These are phyloP conservation scores for Venturia canescens DNA, from an alignment of 1,140 invertebrate species.

Conservation along the genomic window DNA sequence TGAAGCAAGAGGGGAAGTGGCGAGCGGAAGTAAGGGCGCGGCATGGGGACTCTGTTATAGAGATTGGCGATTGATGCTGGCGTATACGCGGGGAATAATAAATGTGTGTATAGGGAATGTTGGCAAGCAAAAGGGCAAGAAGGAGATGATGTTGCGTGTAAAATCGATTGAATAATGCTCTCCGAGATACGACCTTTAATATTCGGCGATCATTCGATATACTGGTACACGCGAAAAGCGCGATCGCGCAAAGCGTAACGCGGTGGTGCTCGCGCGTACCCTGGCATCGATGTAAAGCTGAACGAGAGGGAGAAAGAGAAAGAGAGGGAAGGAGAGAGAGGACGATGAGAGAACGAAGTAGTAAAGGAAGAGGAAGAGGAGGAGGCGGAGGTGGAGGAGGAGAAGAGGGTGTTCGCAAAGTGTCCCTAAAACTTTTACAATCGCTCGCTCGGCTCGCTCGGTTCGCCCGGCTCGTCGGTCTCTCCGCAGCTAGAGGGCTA, in stretches of 20 bases:
- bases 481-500: slow-evolving; percentile 79
- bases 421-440: slow-evolving; percentile 84
- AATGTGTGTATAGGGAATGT: background rate
- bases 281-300: slow-evolving; percentile 43
- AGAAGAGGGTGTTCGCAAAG: slow-evolving; percentile 78
- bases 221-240: background rate
- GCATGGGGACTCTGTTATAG: background rate
- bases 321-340: slow-evolving; percentile 45
- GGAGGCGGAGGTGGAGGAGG: slow-evolving; percentile 51
- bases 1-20: slow-evolving; percentile 41
- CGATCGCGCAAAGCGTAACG: slow-evolving; percentile 3
- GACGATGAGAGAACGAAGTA: slow-evolving; percentile 63
- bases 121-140: background rate
- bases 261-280: slow-evolving; percentile 31
- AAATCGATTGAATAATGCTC: background rate
- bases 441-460: slow-evolving; percentile 75
- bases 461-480: slow-evolving; percentile 76
- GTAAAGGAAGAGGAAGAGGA: slow-evolving; percentile 59
- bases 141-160: background rate
- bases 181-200: background rate
- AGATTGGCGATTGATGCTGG: background rate
- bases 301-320: slow-evolving; percentile 42
- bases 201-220: too few species aligned
- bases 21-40: slow-evolving; percentile 42
- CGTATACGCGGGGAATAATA: background rate